Conservation (phyloP, 2,797 vertebrate genomes). For the Microcaecilia unicolor region DNA sequence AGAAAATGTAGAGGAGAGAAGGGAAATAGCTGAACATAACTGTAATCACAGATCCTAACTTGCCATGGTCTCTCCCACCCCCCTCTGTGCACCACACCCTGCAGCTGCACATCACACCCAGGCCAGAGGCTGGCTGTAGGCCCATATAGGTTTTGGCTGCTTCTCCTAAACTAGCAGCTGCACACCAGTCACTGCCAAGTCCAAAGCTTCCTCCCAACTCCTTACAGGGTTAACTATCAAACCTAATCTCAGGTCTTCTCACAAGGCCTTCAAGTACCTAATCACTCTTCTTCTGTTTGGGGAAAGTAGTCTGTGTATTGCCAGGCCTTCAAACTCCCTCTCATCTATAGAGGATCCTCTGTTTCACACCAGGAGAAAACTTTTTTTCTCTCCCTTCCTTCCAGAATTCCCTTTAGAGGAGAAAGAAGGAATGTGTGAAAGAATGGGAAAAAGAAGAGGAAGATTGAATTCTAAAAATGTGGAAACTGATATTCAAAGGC, state of each 20-base stretch:
- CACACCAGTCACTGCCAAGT: neutral
- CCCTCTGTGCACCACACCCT: neutral
- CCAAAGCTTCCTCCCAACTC: neutral
- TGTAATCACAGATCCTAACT: neutral
- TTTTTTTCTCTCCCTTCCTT: neutral
- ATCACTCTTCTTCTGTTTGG: too few species aligned
- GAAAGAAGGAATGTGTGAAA: neutral
- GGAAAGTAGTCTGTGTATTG: too few species aligned
- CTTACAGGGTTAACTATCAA: too few species aligned
- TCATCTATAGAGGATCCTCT: conserved; percentile 2
- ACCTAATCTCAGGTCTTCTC: too few species aligned
- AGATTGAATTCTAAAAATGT: too few species aligned
- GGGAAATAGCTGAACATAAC: neutral
- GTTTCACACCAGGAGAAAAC: too few species aligned
- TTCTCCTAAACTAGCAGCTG: neutral
- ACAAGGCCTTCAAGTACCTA: too few species aligned
- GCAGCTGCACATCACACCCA: neutral
- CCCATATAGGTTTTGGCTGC: too few species aligned
- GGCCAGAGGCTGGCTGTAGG: too few species aligned
- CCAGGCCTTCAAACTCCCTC: neutral
- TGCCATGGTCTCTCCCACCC: neutral
- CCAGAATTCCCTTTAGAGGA: neutral
- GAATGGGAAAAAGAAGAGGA: neutral
- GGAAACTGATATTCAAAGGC: too few species aligned
- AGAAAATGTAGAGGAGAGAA: too few species aligned